phyloP scores from a whole-genome alignment of 2,113 vertebrate species.

The Melozone crissalis region DNA sequence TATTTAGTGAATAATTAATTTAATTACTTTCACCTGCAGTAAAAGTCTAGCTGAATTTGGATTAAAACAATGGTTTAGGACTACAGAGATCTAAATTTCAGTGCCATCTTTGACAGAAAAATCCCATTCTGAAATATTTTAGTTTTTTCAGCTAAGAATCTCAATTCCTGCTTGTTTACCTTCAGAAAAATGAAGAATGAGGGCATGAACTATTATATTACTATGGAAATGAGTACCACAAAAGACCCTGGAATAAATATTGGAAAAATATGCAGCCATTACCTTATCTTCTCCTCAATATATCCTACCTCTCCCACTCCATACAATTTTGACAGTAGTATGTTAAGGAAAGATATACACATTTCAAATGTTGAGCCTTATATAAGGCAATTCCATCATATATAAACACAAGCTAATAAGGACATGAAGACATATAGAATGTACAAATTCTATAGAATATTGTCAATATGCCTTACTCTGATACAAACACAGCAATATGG shows the following conservation, averaged over 20 bases:
- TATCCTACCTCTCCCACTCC: not conserved
- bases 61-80: not conserved
- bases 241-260: not conserved
- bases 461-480: not conserved
- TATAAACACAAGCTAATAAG: not conserved
- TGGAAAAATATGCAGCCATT: not conserved
- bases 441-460: not conserved
- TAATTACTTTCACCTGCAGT: not conserved
- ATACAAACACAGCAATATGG: not conserved
- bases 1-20: not conserved
- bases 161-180: not conserved
- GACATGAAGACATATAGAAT: not conserved
- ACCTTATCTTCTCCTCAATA: not conserved
- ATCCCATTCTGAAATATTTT: not conserved
- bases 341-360: not conserved
- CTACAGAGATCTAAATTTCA: not conserved
- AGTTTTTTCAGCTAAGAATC: not conserved
- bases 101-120: not conserved
- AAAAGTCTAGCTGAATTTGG: not conserved
- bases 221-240: not conserved
- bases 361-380: not conserved
- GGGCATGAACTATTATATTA: not conserved
- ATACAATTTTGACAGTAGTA: not conserved
- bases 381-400: not conserved
- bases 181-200: not conserved